These are phyloP conservation scores for Acipenser oxyrinchus DNA, from an alignment of 2,797 vertebrate species.

Conservation along the genomic window DNA sequence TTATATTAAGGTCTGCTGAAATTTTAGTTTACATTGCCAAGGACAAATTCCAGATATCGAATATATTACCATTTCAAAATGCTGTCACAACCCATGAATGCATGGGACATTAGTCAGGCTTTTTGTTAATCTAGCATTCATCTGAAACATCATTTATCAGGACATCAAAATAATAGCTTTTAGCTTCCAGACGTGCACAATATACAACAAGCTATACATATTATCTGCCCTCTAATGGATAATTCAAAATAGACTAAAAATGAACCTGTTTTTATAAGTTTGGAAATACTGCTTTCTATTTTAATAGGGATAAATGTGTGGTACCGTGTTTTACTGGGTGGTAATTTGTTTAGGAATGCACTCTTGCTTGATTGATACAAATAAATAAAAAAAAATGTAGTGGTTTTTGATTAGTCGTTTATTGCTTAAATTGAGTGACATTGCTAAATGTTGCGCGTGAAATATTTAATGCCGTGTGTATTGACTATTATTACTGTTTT, in stretches of 20 bases:
- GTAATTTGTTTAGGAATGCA: no score
- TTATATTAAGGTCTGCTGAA: conserved; percentile 33
- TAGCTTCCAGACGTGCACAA: conserved; percentile 19
- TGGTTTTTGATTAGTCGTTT: no score
- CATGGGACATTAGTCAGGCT: conserved; percentile 33
- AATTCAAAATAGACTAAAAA: conserved; percentile 47
- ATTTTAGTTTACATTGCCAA: conserved; percentile 40
- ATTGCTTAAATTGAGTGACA: no score
- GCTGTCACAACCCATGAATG: conserved; percentile 19
- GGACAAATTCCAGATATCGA: conserved; percentile 44
- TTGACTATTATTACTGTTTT: no score
- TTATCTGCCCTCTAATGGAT: conserved; percentile 33
- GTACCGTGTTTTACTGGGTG: no score
- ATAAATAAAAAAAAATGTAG: no score
- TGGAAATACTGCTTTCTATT: no score
- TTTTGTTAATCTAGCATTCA: conserved; percentile 30
- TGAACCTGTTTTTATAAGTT: conserved; percentile 18
- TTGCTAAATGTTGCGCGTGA: no score
- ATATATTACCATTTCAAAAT: conserved; percentile 50
- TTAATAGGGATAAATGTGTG: no score
- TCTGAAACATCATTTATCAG: conserved; percentile 44
- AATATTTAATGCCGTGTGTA: no score
- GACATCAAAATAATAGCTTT: conserved; percentile 28
- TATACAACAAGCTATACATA: conserved; percentile 23
- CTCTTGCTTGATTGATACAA: no score